Percentiles rank a stretch among this genome's conserved stretches.
phyloP scores from a whole-genome alignment of 2,797 vertebrate genomes.

The Silurus aristotelis region DNA sequence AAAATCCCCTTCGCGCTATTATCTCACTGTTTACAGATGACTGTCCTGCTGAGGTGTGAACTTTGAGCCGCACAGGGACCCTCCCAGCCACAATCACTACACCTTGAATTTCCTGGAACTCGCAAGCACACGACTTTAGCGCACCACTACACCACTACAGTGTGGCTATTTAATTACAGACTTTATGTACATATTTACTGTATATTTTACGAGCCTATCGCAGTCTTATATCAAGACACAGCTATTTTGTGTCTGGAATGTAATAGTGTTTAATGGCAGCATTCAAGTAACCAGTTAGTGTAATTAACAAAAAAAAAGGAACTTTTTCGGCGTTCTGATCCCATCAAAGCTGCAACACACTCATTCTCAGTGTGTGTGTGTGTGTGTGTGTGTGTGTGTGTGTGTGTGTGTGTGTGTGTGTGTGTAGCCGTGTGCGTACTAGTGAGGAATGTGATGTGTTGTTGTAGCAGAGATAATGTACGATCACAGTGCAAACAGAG shows the following conservation, averaged over 20 bases:
- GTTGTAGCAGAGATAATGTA: conserved; percentile 69
- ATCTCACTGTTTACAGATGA: conserved; percentile 27
- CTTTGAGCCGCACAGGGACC: conserved; percentile 28
- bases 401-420: conserved; percentile 37
- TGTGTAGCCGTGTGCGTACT: conserved; percentile 38
- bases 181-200: background rate
- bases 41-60: conserved; percentile 39
- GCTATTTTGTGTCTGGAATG: background rate
- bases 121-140: background rate
- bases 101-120: conserved; percentile 48
- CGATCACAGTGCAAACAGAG: conserved; percentile 72
- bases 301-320: background rate
- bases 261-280: background rate
- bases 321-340: background rate
- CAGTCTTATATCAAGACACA: background rate
- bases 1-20: conserved; percentile 21
- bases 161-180: background rate
- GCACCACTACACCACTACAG: background rate
- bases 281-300: background rate
- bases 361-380: background rate
- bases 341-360: background rate
- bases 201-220: background rate
- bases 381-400: conserved; percentile 28
- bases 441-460: conserved; percentile 67
- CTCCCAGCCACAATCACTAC: conserved; percentile 45